Evolutionary conservation across 2,797 vertebrate species (phyloP), one percentile per base, ranked within the genome.

Genomic region (Cossypha caffra): DNA sequence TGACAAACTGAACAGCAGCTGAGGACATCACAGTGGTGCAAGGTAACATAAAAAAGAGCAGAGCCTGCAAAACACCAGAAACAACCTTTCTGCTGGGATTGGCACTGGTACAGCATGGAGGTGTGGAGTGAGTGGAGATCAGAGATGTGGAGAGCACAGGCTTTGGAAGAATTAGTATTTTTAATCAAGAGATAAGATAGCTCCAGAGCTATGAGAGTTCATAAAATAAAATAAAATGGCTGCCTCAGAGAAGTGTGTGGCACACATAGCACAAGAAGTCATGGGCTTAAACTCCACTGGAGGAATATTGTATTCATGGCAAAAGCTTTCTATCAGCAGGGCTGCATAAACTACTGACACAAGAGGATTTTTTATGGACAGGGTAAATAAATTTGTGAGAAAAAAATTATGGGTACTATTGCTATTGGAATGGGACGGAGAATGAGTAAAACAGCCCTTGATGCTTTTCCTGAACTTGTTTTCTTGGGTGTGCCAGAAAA

Each of bases 71-170:
- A 92, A 48, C 68, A 48, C 16, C 3, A 7, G 43, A 66, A 88
- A 62, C 43, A 83, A 10, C 48, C 25, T 83, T 47, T 37, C 28
- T 67, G 61, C 64, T 59, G 48, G 43, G 48, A 31, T 63, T 90
- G 76, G 61, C 76, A 20, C 66, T 40, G 37, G 28, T 43, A 12
- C 0, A 0, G 50, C 52, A 35, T 1, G 1, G 59, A 86, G 59
- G 16, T 50, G 72, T 81, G 67, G 29, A 68, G 26, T n/a, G 50
- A 61, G 52, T 23, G n/a, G 35, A 81, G 38, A 20, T 57, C 24
- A 63, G 61, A 66, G 37, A 40, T 43, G 48, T 88, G 66, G 50
- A 77, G 62, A 84, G 26, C 52, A 61, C 16, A 61, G 38, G 48
- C 86, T 40, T 16, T 40, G 40, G 40, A 40, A 40, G 45, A 77